phyloP scores from a whole-genome alignment of 1,140 invertebrate genomes.

The Panagrolaimus sp. region DNA sequence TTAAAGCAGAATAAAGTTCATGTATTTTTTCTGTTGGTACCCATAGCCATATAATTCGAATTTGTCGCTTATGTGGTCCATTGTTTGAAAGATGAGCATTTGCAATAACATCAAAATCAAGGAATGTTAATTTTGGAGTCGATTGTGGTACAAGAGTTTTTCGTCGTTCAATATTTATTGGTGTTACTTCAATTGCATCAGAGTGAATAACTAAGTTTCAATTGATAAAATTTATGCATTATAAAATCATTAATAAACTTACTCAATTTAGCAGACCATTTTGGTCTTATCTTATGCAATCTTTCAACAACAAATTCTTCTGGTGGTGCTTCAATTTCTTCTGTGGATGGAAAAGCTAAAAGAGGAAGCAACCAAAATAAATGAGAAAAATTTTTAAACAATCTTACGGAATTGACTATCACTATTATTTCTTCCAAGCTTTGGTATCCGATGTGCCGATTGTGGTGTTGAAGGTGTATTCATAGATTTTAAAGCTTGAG shows the following conservation, averaged over 20 bases:
- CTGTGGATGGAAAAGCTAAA: too few relatives aligned
- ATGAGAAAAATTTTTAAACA: too few relatives aligned
- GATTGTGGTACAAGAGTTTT: conserved; percentile 8
- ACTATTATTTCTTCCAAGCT: too few relatives aligned
- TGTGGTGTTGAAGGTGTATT: too few relatives aligned
- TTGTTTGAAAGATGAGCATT: background rate
- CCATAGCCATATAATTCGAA: background rate
- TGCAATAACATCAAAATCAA: conserved; percentile 8
- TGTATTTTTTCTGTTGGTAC: background rate
- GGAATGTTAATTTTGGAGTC: background rate
- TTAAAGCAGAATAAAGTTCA: background rate
- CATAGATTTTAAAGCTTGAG: background rate
- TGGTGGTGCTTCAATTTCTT: too few relatives aligned
- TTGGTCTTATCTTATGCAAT: background rate
- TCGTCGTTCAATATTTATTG: background rate
- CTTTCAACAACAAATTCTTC: background rate
- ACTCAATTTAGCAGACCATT: background rate
- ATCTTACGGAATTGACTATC: too few relatives aligned
- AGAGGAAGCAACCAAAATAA: too few relatives aligned
- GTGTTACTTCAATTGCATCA: conserved; percentile 1
- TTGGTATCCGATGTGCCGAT: too few relatives aligned
- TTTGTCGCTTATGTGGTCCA: background rate
- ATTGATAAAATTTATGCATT: background rate
- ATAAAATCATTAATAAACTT: background rate
- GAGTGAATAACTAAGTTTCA: background rate